These are phyloP conservation scores for Listronotus oregonensis DNA, from an alignment of 1,140 invertebrate genomes.

Conservation along the genomic window DNA sequence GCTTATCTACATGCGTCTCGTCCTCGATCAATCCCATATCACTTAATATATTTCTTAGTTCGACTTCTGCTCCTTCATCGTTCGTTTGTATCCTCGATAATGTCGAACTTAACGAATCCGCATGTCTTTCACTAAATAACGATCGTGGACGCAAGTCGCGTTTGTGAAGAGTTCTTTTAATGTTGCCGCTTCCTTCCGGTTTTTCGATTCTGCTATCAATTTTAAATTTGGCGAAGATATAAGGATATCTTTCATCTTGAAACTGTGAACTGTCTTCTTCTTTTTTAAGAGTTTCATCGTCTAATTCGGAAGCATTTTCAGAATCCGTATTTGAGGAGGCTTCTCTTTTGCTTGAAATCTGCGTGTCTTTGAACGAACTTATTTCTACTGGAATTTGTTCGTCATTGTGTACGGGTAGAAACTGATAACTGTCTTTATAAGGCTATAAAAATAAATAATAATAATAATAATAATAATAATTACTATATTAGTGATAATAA, in stretches of 20 bases:
- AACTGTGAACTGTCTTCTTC: constrained; percentile 21
- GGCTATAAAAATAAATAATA: constrained; percentile 31
- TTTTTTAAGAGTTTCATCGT: background rate
- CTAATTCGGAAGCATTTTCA: constrained; percentile 1
- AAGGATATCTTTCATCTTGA: constrained; percentile 37
- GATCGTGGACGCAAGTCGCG: background rate
- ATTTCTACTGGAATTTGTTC: constrained; percentile 34
- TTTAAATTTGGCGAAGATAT: constrained; percentile 45
- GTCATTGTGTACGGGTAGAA: constrained; percentile 38
- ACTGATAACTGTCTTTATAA: constrained; percentile 40
- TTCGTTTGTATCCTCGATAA: constrained; percentile 21
- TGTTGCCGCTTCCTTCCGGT: background rate
- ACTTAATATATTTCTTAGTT: constrained; percentile 44
- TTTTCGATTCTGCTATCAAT: constrained; percentile 38
- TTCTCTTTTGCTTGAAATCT: background rate
- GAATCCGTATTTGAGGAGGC: constrained; percentile 2
- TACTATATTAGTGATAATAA: too few species aligned
- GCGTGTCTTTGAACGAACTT: constrained; percentile 9
- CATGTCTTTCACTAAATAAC: constrained; percentile 19
- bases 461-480: too few species aligned
- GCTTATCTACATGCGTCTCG: constrained; percentile 27
- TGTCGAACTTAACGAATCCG: constrained; percentile 9
- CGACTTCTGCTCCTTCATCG: constrained; percentile 38
- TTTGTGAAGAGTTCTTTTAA: constrained; percentile 15
- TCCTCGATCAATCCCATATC: constrained; percentile 50